phyloP scores from a whole-genome alignment of 2,797 vertebrate genomes.

The Phalloptychus januarius region DNA sequence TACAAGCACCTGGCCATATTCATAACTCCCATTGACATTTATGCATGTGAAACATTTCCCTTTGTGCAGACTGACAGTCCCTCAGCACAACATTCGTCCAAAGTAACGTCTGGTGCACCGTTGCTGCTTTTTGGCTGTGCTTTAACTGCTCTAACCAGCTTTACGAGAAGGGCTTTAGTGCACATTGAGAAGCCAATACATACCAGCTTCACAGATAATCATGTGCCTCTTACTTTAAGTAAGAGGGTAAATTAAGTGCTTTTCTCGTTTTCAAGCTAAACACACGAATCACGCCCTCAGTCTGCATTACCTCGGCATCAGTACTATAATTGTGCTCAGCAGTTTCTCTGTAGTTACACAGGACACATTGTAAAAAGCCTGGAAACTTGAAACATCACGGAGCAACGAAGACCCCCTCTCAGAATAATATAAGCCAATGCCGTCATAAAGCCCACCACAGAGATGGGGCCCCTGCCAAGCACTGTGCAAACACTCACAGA shows the following conservation, averaged over 20 bases:
- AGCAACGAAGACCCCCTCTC: conserved; percentile 42
- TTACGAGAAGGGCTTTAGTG: conserved; percentile 26
- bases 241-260: conserved; percentile 38
- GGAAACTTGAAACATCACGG: conserved; percentile 54
- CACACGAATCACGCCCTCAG: conserved; percentile 6
- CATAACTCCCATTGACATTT: conserved; percentile 48
- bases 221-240: not conserved
- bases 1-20: conserved; percentile 7
- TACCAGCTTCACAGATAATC: not conserved
- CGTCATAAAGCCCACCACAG: conserved; percentile 51
- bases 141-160: conserved; percentile 64
- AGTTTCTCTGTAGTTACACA: conserved; percentile 62
- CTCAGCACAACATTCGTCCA: conserved; percentile 34
- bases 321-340: conserved; percentile 60
- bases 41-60: conserved; percentile 69
- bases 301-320: conserved; percentile 16
- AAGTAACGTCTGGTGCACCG: conserved; percentile 69
- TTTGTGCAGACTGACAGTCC: conserved; percentile 35
- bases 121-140: conserved; percentile 60
- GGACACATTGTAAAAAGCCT: conserved; percentile 71
- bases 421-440: conserved; percentile 45
- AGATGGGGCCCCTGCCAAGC: conserved; percentile 39
- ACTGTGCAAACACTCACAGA: conserved; percentile 5
- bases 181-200: conserved; percentile 5
- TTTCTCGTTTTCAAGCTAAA: conserved; percentile 22